phyloP scores from a whole-genome alignment of 64 coral and sea anemone species.

The Montipora capricornis region DNA sequence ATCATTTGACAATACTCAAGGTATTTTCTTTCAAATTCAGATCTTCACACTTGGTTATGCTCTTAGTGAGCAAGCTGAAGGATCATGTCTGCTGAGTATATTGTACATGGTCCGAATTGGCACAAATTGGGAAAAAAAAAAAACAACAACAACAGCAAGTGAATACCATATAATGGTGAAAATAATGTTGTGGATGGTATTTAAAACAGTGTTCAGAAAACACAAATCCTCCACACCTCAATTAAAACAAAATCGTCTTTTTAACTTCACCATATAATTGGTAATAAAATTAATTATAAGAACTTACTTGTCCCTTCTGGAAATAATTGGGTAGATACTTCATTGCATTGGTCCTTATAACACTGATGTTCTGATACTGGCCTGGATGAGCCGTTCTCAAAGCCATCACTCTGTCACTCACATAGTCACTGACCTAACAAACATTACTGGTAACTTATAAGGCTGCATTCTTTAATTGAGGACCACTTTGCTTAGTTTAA shows the following conservation, averaged over 20 bases:
- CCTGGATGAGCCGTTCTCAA: constrained; percentile 86
- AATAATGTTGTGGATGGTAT: too few species aligned
- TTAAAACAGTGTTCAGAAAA: too few species aligned
- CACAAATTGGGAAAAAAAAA: too few species aligned
- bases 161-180: too few species aligned
- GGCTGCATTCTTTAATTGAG: too few species aligned
- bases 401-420: constrained; percentile 93
- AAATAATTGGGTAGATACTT: constrained; percentile 99
- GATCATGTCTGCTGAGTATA: too few species aligned
- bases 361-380: constrained; percentile 94
- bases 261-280: not conserved
- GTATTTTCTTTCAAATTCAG: too few species aligned
- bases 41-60: too few species aligned
- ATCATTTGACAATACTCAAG: too few species aligned
- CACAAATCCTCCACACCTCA: not conserved
- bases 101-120: too few species aligned
- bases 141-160: not conserved
- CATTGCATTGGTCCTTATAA: constrained; percentile 98
- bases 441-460: not conserved
- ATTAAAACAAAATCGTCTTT: not conserved
- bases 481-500: too few species aligned
- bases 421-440: constrained; percentile 96
- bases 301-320: constrained; percentile 93
- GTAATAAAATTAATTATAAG: not conserved
- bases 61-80: too few species aligned